Conservation (phyloP, 2,797 vertebrate species). For the Chloroceryle inda region DNA sequence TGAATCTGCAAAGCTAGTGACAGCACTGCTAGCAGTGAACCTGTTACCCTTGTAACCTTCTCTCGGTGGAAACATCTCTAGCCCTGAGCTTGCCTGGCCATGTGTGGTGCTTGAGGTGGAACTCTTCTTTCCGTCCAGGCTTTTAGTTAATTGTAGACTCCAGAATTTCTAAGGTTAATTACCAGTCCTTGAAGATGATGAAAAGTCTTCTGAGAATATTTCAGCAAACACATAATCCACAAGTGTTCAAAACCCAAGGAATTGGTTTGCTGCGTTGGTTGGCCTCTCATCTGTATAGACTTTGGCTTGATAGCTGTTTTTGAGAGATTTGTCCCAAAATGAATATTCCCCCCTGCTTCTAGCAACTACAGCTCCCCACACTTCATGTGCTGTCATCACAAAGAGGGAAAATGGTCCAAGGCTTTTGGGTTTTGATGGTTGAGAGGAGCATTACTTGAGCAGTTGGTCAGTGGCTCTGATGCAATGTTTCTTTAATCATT, state of each 20-base stretch:
- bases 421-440: neutral
- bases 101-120: neutral
- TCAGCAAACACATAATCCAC: neutral
- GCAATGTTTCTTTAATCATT: neutral
- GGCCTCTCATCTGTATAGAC: neutral
- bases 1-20: neutral
- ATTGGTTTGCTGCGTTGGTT: neutral
- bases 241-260: neutral
- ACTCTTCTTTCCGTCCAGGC: neutral
- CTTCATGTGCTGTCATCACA: neutral
- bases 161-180: neutral
- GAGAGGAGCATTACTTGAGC: neutral
- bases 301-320: neutral
- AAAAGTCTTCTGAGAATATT: neutral
- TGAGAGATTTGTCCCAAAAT: neutral
- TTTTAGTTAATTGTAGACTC: constrained; percentile 22
- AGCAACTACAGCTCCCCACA: neutral
- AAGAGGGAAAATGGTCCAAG: neutral
- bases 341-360: neutral
- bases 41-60: neutral
- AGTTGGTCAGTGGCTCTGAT: neutral
- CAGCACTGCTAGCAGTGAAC: neutral
- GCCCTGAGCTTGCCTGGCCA: neutral
- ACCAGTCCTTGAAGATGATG: neutral
- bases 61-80: neutral